These are phyloP conservation scores for Nemurella pictetii DNA, from an alignment of 2,888 invertebrate species.

Conservation along the genomic window DNA sequence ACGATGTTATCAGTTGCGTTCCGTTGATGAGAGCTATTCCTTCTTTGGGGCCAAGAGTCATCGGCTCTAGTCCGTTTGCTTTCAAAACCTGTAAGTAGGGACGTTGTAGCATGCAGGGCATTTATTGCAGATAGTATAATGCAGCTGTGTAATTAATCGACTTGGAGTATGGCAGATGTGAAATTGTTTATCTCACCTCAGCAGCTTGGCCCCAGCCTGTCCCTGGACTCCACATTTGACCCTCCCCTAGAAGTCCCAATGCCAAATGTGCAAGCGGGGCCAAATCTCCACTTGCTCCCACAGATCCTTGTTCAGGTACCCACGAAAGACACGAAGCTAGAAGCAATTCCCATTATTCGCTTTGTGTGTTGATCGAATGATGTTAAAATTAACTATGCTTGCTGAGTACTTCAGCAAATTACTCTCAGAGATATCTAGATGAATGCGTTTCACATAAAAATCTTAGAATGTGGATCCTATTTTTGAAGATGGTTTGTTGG, in stretches of 20 bases:
- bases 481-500: too few species aligned
- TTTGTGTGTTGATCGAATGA: background rate
- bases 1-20: constrained; percentile 66
- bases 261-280: constrained; percentile 68
- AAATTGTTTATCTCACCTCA: constrained; percentile 57
- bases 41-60: constrained; percentile 64
- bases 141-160: too few species aligned
- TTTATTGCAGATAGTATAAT: too few species aligned
- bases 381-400: background rate
- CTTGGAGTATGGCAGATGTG: too few species aligned
- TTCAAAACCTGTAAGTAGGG: constrained; percentile 54
- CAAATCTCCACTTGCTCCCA: constrained; percentile 69
- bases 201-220: constrained; percentile 65
- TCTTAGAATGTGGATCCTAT: too few species aligned
- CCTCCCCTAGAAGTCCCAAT: constrained; percentile 67
- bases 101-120: background rate
- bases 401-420: background rate
- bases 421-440: too few species aligned
- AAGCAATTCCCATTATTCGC: constrained; percentile 31
- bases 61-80: constrained; percentile 59
- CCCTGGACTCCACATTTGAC: constrained; percentile 67
- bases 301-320: constrained; percentile 69
- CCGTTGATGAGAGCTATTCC: constrained; percentile 68
- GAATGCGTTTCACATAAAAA: too few species aligned
- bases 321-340: constrained; percentile 64